Evolutionary conservation across 2,113 vertebrate species (phyloP).

Genomic region (Burhinus oedicnemus): DNA sequence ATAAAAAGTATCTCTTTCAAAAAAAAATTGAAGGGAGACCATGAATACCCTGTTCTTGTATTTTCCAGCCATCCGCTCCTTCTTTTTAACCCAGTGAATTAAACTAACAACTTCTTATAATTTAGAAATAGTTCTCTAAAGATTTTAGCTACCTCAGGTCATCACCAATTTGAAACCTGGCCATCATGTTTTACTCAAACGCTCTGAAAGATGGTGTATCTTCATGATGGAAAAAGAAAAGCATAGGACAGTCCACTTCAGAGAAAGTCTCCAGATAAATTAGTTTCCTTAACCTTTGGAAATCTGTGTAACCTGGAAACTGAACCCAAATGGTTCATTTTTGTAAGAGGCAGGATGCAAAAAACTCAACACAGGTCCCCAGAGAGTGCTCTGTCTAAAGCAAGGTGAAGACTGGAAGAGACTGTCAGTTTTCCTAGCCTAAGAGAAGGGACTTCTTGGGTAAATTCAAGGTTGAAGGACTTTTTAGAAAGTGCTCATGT

Average conservation of each 20-base stretch:
- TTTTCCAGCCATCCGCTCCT: constrained; percentile 41
- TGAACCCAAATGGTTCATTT: constrained; percentile 31
- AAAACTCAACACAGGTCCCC: constrained; percentile 3
- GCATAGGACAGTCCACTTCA: neutral
- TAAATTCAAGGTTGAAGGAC: neutral
- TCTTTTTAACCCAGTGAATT: constrained; percentile 58
- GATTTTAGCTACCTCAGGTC: constrained; percentile 59
- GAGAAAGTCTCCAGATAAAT: neutral
- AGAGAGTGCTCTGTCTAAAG: neutral
- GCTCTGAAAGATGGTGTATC: neutral
- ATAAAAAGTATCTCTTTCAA: neutral
- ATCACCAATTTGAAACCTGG: constrained; percentile 57
- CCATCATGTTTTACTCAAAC: constrained; percentile 56
- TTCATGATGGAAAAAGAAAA: neutral
- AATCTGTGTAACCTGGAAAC: constrained; percentile 24
- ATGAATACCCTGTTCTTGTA: neutral
- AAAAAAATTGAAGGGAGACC: neutral
- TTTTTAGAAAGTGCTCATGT: neutral
- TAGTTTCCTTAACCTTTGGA: neutral
- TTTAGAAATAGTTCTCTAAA: constrained; percentile 66
- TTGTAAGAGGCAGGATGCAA: neutral
- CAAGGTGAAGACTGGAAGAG: constrained; percentile 3
- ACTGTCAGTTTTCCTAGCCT: neutral
- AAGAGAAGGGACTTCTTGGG: constrained; percentile 4
- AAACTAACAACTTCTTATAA: constrained; percentile 58